A percentile compares a stretch with the other conserved stretches of the same genome.
Evolutionary conservation across 2,888 invertebrate genomes (phyloP).

Genomic region (Abrostola triplasia): DNA sequence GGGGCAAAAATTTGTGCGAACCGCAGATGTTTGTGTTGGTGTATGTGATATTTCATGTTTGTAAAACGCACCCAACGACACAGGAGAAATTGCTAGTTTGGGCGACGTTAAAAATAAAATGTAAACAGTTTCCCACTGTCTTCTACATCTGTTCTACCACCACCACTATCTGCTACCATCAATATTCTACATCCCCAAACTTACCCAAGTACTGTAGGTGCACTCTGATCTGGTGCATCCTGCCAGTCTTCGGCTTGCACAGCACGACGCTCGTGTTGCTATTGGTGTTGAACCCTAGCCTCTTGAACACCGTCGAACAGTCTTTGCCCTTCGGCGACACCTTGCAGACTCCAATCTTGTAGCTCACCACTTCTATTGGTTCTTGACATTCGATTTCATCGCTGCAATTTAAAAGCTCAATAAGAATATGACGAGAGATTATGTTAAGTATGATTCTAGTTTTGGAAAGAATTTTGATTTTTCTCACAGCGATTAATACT

Average conservation of each 20-base stretch:
- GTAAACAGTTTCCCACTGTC: too few relatives aligned
- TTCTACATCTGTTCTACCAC: too few relatives aligned
- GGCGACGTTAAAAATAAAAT: too few relatives aligned
- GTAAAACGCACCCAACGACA: too few relatives aligned
- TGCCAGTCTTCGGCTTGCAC: constrained; percentile 97
- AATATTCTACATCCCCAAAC: constrained; percentile 31
- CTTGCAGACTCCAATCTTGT: constrained; percentile 98
- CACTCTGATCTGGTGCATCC: constrained; percentile 99
- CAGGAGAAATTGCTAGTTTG: too few relatives aligned
- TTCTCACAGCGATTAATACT: background rate
- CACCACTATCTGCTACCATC: too few relatives aligned
- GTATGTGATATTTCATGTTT: too few relatives aligned
- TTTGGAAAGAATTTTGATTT: too few relatives aligned
- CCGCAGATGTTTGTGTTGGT: too few relatives aligned
- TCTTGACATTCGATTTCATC: constrained; percentile 95
- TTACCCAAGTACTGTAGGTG: constrained; percentile 98
- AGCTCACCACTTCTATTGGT: constrained; percentile 97
- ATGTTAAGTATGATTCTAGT: too few relatives aligned
- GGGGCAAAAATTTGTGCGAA: too few relatives aligned
- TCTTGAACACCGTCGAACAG: constrained; percentile 96
- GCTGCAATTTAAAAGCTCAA: constrained; percentile 77
- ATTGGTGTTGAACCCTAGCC: constrained; percentile 95
- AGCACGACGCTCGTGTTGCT: constrained; percentile 97
- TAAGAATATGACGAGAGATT: background rate
- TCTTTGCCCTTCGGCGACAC: constrained; percentile 97